Evolutionary conservation across 1,140 invertebrate species (phyloP), one percentile per base, ranked within the genome.

Genomic region (Dryas iulia): DNA sequence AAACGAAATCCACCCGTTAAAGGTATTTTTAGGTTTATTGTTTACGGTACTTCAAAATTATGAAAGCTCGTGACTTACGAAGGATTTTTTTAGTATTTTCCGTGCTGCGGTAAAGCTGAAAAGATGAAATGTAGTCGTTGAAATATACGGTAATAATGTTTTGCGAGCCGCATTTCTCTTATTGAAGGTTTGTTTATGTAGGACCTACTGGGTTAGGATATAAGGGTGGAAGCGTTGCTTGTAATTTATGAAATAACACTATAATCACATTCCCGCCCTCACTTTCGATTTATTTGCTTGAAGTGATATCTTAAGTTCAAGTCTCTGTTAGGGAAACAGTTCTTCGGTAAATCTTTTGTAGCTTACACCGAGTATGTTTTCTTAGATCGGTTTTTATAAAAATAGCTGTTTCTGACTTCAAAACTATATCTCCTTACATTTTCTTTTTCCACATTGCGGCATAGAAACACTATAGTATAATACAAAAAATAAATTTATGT

Each of bases 21-120:
- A 84, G 82, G 79, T 84, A 83, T 79, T 39, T 59, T 68, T 73
- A 59, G 26, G 58, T 74, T 76, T 67, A 60, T 77, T 87, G 82
- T 87, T 87, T 84, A 81, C 79, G 78, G 77, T 83, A 75, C 73
- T 79, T 79, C 63, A 75, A 66, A 76, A 79, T 79, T 77, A 77
- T 82, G 78, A 71, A 70, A 70, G 74, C 69, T 76, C 75, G 75
- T 81, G 77, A 73, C 67, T 78, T 62, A 59, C 68, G 53, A 47
- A 69, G 70, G 59, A 33, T 72, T 75, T 74, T n/a, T 69, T 63
- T 64, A 66, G 56, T 64, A 64, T 70, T 69, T 72, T 62, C 39
- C 33, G n/a, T 63, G 14, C 31, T 70, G 39, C 57, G 62, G 62
- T 64, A 72, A 72, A 66, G 68, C 62, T 59, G 56, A 53, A 65